A percentile compares a stretch with the other conserved stretches of the same genome.
Evolutionary conservation across 1,140 invertebrate genomes (phyloP).

Genomic region (Trachelipus rathkii): DNA sequence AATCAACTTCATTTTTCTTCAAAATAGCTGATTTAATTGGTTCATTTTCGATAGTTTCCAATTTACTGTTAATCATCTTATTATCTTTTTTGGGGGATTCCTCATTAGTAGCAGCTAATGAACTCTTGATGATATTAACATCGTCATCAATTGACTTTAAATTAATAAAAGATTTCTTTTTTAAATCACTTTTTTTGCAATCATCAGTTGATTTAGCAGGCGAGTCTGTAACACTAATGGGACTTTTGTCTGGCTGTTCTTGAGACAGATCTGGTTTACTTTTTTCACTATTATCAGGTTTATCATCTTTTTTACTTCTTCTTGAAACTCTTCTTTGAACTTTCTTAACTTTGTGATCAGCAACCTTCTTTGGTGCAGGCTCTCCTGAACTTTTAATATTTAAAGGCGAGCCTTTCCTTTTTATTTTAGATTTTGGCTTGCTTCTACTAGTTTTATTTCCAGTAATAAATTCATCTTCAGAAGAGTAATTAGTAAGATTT

Average conservation of each 20-base stretch:
- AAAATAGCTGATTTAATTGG: neutral
- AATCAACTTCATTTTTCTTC: neutral
- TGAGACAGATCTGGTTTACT: neutral
- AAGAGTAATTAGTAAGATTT: neutral
- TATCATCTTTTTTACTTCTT: neutral
- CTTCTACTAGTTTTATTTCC: neutral
- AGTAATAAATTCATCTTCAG: neutral
- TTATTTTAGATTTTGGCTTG: neutral
- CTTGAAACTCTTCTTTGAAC: neutral
- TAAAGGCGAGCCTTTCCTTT: neutral
- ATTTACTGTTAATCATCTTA: neutral
- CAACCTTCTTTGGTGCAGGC: neutral
- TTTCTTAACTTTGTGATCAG: neutral
- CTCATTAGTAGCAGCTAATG: neutral
- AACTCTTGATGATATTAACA: neutral
- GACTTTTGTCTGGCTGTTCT: no score
- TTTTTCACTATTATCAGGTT: neutral
- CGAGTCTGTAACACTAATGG: no score
- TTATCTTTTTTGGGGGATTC: neutral
- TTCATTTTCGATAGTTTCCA: neutral
- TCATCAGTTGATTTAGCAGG: no score
- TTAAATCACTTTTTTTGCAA: no score
- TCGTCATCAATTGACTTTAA: neutral
- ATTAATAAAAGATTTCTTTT: no score
- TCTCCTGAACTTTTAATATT: constrained; percentile 1